Evolutionary conservation across 2,113 vertebrate species (phyloP).

Genomic region (Gasterosteus nipponicus): DNA sequence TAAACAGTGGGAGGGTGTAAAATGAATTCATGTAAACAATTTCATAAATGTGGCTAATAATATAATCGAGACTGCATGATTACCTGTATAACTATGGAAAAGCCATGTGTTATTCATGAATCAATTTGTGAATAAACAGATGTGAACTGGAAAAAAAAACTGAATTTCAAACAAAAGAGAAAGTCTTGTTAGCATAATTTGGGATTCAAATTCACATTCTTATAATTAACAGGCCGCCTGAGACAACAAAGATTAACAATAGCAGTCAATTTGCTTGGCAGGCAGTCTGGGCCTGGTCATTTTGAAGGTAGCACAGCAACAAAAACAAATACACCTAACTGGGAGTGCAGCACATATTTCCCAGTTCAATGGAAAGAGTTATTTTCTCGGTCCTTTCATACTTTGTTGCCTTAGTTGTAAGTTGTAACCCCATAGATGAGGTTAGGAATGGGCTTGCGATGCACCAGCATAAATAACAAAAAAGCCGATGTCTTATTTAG

Average conservation of each 20-base stretch:
- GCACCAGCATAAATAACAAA: not conserved
- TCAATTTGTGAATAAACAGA: slow-evolving; percentile 20
- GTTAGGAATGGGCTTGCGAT: not conserved
- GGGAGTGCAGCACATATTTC: not conserved
- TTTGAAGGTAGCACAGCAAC: slow-evolving; percentile 23
- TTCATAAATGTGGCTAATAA: slow-evolving; percentile 8
- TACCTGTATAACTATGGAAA: slow-evolving; percentile 4
- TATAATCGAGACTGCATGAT: slow-evolving; percentile 9
- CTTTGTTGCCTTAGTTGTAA: not conserved
- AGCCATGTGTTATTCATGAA: slow-evolving; percentile 22
- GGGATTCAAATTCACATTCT: slow-evolving; percentile 34
- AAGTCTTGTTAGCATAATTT: slow-evolving; percentile 43
- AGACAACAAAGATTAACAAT: slow-evolving; percentile 56
- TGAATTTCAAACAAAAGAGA: slow-evolving; percentile 38
- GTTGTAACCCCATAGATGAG: not conserved
- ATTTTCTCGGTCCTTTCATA: not conserved
- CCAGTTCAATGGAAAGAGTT: not conserved
- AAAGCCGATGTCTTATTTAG: too few relatives aligned
- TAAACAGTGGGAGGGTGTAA: not conserved
- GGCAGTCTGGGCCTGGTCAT: slow-evolving; percentile 20
- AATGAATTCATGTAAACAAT: slow-evolving; percentile 7
- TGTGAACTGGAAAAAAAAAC: slow-evolving; percentile 27
- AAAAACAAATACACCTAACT: not conserved
- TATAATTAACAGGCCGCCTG: slow-evolving; percentile 41
- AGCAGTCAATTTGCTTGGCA: slow-evolving; percentile 48